Evolutionary conservation across 2,888 invertebrate species (phyloP).

Genomic region (Hirtodrosophila histrioides): DNA sequence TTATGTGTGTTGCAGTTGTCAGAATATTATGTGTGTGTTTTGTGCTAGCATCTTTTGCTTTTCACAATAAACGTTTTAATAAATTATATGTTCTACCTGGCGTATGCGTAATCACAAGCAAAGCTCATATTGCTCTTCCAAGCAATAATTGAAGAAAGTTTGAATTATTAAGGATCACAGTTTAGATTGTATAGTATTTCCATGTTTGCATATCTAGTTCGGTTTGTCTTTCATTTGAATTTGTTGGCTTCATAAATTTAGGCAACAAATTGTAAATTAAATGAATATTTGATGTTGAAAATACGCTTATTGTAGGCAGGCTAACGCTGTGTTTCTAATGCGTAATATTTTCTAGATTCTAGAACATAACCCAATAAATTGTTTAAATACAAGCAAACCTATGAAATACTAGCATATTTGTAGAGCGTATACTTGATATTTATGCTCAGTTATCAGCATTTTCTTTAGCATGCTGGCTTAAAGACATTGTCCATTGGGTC

Average conservation of each 20-base stretch:
- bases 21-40: neutral
- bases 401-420: too few relatives aligned
- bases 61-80: too few relatives aligned
- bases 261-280: too few relatives aligned
- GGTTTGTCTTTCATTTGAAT: neutral
- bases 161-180: neutral
- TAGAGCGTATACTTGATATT: slow-evolving; percentile 13
- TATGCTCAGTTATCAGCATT: neutral
- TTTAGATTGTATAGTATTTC: too few relatives aligned
- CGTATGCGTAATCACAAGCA: neutral
- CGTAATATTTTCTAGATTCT: neutral
- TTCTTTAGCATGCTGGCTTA: neutral
- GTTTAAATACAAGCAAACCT: neutral
- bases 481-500: slow-evolving; percentile 7
- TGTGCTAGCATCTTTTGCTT: too few relatives aligned
- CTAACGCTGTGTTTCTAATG: neutral
- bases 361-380: too few relatives aligned
- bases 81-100: slow-evolving; percentile 3
- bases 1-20: slow-evolving; percentile 12
- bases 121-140: too few relatives aligned
- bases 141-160: neutral
- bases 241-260: too few relatives aligned
- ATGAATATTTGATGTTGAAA: too few relatives aligned
- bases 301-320: too few relatives aligned
- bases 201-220: neutral